A percentile compares a stretch with the other conserved stretches of the same genome.
Conservation (phyloP, 2,797 vertebrate species). For the Crenuchus spilurus region DNA sequence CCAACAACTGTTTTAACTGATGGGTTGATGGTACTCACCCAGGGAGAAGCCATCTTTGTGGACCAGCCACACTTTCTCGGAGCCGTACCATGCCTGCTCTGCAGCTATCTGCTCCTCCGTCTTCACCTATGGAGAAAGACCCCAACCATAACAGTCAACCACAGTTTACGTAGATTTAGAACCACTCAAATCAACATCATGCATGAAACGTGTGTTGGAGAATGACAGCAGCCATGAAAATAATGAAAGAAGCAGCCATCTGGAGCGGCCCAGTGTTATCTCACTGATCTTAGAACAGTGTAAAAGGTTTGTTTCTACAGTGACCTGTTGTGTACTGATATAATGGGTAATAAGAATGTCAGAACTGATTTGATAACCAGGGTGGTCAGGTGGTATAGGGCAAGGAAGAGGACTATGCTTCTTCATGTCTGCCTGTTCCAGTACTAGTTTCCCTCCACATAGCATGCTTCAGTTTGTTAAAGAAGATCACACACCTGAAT, state of each 20-base stretch:
- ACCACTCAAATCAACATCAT: conserved; percentile 47
- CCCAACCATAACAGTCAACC: conserved; percentile 10
- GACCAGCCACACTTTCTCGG: conserved; percentile 96
- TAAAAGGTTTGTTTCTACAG: conserved; percentile 2
- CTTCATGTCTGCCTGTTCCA: too few relatives aligned
- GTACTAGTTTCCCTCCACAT: too few relatives aligned
- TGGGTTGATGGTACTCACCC: conserved; percentile 77
- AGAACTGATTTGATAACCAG: conserved; percentile 33
- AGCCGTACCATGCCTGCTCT: conserved; percentile 94
- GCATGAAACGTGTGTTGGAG: conserved; percentile 38
- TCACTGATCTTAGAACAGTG: conserved; percentile 27
- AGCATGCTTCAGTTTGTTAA: too few relatives aligned
- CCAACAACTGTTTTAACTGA: too few relatives aligned
- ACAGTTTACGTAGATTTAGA: neutral
- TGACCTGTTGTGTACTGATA: neutral
- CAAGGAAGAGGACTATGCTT: too few relatives aligned
- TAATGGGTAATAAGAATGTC: neutral
- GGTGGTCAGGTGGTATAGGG: conserved; percentile 3
- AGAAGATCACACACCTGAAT: too few relatives aligned
- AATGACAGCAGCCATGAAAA: neutral
- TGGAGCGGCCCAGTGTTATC: neutral
- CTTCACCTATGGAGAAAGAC: conserved; percentile 82
- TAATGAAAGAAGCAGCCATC: neutral
- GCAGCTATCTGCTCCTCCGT: conserved; percentile 94
- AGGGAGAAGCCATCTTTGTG: conserved; percentile 95